These are phyloP conservation scores for Laticauda colubrina DNA, from an alignment of 2,113 vertebrate species.

Conservation along the genomic window DNA sequence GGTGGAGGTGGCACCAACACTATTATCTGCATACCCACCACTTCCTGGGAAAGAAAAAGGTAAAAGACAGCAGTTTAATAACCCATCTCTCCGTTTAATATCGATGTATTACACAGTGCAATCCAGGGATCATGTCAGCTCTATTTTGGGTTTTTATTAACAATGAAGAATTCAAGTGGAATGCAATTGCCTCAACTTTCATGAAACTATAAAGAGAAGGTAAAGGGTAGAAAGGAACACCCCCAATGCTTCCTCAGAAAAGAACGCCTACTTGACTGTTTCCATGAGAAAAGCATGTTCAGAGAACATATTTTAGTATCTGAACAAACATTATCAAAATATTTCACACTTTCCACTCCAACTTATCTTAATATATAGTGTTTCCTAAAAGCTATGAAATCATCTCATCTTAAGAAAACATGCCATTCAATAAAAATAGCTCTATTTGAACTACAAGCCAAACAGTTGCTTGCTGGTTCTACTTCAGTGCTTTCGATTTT, in stretches of 20 bases:
- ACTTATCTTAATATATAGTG: not conserved
- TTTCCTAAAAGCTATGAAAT: not conserved
- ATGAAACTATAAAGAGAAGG: not conserved
- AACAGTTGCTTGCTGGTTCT: not conserved
- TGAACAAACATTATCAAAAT: not conserved
- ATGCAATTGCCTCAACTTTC: not conserved
- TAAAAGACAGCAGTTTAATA: not conserved
- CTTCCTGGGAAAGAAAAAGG: conserved; percentile 71
- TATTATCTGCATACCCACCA: conserved; percentile 92
- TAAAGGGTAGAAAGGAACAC: not conserved
- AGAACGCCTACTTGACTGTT: not conserved
- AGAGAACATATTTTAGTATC: conserved; percentile 14
- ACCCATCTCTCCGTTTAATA: not conserved
- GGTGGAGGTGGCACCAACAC: conserved; percentile 82
- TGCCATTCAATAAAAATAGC: not conserved
- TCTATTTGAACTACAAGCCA: not conserved
- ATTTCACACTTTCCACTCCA: not conserved
- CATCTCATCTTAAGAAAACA: not conserved
- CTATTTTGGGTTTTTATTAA: not conserved
- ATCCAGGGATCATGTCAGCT: not conserved
- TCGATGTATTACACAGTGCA: not conserved
- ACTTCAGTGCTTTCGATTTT: not conserved
- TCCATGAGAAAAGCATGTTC: not conserved
- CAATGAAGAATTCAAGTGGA: not conserved
- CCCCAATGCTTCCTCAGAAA: not conserved